Evolutionary conservation across 2,888 invertebrate genomes (phyloP).

Genomic region (Lagria hirta): DNA sequence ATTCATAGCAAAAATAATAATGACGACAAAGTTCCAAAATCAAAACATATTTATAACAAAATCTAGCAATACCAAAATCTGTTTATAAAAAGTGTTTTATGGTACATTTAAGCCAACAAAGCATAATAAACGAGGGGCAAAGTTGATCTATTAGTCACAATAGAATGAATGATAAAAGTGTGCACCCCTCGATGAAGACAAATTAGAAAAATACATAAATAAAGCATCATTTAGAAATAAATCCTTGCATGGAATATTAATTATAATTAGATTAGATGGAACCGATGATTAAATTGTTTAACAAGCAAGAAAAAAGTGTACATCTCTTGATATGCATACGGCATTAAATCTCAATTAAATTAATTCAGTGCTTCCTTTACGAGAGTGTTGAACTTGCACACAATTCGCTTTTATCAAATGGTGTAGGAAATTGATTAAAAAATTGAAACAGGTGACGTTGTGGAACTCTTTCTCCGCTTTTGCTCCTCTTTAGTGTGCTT

Average conservation of each 20-base stretch:
- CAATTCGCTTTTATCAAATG: conserved; percentile 7
- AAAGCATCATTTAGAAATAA: conserved; percentile 14
- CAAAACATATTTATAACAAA: no score
- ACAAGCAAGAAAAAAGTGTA: conserved; percentile 13
- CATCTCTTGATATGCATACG: conserved; percentile 24
- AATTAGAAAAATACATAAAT: conserved; percentile 21
- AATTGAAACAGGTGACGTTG: conserved; percentile 16
- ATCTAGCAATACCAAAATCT: no score
- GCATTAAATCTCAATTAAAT: conserved; percentile 34
- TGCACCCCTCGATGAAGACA: conserved; percentile 24
- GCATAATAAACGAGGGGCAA: conserved; percentile 21
- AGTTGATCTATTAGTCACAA: conserved; percentile 23
- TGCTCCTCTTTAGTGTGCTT: no score
- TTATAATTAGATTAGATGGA: conserved; percentile 13
- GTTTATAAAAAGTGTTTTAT: no score
- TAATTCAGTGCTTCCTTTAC: conserved; percentile 33
- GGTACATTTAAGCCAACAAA: conserved; percentile 19
- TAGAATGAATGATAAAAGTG: conserved; percentile 17
- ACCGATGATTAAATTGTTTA: conserved; percentile 18
- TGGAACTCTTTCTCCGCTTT: conserved; percentile 10
- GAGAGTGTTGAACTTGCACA: conserved; percentile 8
- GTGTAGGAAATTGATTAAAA: conserved; percentile 17
- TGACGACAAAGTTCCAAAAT: no score
- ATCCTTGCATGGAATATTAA: conserved; percentile 16
- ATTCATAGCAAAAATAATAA: no score